Base-by-base conservation (phyloP, 2,797 vertebrate species). In the Onychomys arenicola region DNA sequence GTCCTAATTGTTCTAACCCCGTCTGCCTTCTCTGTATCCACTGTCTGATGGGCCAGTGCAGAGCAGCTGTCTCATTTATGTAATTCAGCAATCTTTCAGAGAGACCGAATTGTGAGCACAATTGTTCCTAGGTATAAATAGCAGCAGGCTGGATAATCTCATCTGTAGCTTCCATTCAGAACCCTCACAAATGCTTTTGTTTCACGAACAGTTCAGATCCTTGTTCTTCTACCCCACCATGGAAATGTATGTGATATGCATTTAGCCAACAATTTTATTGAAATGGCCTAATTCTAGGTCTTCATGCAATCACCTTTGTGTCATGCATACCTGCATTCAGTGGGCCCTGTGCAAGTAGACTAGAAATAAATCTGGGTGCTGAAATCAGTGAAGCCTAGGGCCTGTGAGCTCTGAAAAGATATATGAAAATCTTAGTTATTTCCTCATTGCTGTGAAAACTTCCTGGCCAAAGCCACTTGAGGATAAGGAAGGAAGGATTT, bases 71-170 rank as follows among this genome's bases (percentile, higher is more conserved):
- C 87, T 94, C 40, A 63, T 57, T 94, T 84, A 63, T 57, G 32
- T 57, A 96, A 76, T 85, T 98, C 81, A 88, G 37, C 94, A 92
- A 77, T 59, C 46, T 69, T 91, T 97, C 52, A 96, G 96, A 98
- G 71, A 2, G 32, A 94, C 91, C 84, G 37, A 96, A 96, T 52
- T 83, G 59, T 81, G 95, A 96, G 52, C 89, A 61, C 76, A 92
- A 96, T 92, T 90, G 80, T 96, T 97, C 84, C 81, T 84, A 43
- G 59, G 92, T 93, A 90, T 93, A 95, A 94, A 96, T 87, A 96
- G 93, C 90, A 91, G 43, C 67, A 85, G 92, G 67, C 83, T 77
- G 91, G 71, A 73, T 91, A 85, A 95, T 96, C 95, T 94, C 86
- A 65, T 67, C 86, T 67, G n/a, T 85, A 46, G 69, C 67, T 96